Evolutionary conservation across 2,888 invertebrate species (phyloP).

Genomic region (Matsumyia berberina): DNA sequence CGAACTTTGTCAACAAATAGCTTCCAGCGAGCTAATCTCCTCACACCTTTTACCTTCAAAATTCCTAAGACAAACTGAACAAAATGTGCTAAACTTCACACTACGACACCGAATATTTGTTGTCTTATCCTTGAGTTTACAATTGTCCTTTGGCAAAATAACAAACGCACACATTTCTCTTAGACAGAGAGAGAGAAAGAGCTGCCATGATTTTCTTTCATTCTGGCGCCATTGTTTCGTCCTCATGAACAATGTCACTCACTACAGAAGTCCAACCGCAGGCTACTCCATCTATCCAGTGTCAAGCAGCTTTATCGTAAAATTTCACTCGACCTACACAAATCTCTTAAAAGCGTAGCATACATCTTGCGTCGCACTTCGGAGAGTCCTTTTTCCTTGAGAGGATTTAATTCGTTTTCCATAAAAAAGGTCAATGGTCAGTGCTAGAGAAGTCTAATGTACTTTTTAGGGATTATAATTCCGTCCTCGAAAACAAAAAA

Average conservation of each 20-base stretch:
- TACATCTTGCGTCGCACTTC: not conserved
- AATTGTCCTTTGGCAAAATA: conserved; percentile 7
- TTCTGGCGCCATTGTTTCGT: not conserved
- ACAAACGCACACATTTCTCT: not conserved
- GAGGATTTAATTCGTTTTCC: not conserved
- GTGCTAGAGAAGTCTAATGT: not conserved
- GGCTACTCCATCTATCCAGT: no score
- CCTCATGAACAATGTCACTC: not conserved
- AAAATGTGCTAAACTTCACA: not conserved
- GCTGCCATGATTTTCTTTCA: conserved; percentile 1
- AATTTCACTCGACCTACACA: not conserved
- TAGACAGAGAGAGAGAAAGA: not conserved
- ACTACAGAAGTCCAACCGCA: not conserved
- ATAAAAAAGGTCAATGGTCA: not conserved
- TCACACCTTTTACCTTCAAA: not conserved
- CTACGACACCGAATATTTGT: not conserved
- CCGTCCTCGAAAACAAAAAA: not conserved
- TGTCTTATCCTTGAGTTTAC: conserved; percentile 1
- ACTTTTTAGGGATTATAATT: conserved; percentile 22
- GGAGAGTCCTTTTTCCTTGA: not conserved
- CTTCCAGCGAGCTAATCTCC: not conserved
- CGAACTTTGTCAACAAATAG: not conserved
- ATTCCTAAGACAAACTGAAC: not conserved
- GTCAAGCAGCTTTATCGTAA: not conserved
- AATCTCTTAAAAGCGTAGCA: not conserved